Percentiles rank a stretch among this genome's conserved stretches.
Conservation (phyloP, 2,888 invertebrate species). For the Automeris io region DNA sequence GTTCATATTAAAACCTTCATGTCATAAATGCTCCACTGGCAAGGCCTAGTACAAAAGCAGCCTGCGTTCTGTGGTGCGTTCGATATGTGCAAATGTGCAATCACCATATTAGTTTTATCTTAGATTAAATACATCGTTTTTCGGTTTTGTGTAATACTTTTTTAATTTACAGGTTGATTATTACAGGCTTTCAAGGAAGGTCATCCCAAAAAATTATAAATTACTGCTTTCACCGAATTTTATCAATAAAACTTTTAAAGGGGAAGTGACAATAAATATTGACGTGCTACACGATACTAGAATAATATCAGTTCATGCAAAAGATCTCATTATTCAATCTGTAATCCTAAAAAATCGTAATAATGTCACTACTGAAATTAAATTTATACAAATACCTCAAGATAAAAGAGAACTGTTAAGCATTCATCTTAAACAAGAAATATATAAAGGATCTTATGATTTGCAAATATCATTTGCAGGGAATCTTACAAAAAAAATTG, state of each 20-base stretch:
- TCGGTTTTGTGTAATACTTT: no score
- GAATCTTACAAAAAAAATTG: slow-evolving; percentile 60
- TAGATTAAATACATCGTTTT: no score
- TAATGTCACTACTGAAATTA: slow-evolving; percentile 20
- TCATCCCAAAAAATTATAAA: slow-evolving; percentile 81
- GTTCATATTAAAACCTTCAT: no score
- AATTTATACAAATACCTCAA: slow-evolving; percentile 19
- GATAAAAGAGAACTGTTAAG: slow-evolving; percentile 52
- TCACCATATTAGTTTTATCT: no score
- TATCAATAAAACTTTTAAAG: slow-evolving; percentile 71
- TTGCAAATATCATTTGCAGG: slow-evolving; percentile 71
- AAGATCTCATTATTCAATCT: slow-evolving; percentile 70
- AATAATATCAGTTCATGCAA: slow-evolving; percentile 78
- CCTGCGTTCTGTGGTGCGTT: no score
- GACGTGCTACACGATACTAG: slow-evolving; percentile 53
- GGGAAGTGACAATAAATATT: slow-evolving; percentile 71
- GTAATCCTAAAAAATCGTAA: slow-evolving; percentile 24
- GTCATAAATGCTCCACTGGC: no score
- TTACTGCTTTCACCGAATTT: slow-evolving; percentile 81
- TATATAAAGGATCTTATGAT: slow-evolving; percentile 39
- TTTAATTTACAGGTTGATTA: slow-evolving; percentile 31
- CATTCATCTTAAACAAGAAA: slow-evolving; percentile 41
- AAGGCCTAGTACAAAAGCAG: no score
- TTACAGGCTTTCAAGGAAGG: slow-evolving; percentile 71
- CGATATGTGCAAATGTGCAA: no score